Evolutionary conservation across 2,888 invertebrate genomes (phyloP).

Genomic region (Chloroclysta siterata): DNA sequence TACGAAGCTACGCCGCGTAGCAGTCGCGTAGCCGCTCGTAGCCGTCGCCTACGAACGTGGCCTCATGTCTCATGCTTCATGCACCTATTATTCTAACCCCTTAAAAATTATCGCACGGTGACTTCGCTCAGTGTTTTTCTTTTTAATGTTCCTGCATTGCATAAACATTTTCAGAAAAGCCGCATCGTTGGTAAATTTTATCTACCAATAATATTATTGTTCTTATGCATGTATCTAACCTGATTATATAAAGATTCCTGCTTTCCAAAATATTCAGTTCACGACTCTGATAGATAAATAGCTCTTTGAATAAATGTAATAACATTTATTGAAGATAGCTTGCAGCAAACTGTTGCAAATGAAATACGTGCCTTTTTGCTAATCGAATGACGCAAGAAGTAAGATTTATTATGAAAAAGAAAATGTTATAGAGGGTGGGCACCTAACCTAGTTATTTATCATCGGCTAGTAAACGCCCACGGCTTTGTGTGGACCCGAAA

Average conservation of each 20-base stretch:
- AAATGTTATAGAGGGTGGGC: not conserved
- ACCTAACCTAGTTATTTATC: not conserved
- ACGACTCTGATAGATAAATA: not conserved
- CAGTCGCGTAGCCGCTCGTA: conserved; percentile 39
- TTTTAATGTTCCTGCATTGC: not conserved
- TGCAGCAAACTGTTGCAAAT: conserved; percentile 56
- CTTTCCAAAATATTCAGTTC: not conserved
- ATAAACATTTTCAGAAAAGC: conserved; percentile 1
- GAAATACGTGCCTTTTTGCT: conserved; percentile 63
- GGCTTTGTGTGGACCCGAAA: too few species aligned
- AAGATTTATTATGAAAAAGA: conserved; percentile 2
- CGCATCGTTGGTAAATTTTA: conserved; percentile 10
- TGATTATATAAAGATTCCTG: not conserved
- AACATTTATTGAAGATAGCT: conserved; percentile 5
- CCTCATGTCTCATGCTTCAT: conserved; percentile 23
- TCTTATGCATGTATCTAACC: too few species aligned
- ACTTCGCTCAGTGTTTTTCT: conserved; percentile 26
- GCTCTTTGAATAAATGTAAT: not conserved
- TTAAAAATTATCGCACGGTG: conserved; percentile 33
- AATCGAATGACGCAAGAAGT: conserved; percentile 34
- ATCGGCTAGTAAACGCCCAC: not conserved
- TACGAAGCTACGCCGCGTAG: conserved; percentile 42
- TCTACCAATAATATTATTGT: too few species aligned
- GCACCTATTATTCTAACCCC: conserved; percentile 8
- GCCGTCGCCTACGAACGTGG: conserved; percentile 28